Evolutionary conservation across 2,888 invertebrate genomes (phyloP), one percentile per base, ranked within the genome.

Genomic region (Megamerina dolium): DNA sequence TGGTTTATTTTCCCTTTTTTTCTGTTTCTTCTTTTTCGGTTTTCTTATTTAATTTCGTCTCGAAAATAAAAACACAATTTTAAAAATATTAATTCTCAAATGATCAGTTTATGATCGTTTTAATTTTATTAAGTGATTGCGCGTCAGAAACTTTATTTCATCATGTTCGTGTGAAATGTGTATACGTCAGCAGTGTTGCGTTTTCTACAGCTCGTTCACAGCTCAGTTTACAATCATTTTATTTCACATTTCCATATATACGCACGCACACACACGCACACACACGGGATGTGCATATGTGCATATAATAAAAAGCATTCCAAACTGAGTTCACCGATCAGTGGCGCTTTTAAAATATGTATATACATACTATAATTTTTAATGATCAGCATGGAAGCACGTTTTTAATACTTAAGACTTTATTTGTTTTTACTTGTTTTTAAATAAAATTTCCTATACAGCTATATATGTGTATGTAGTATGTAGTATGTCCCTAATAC

Each of bases 61-160:
- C 12, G 12, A 14, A 14, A 4, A 19, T 10, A 18, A 34, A n/a
- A 34, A 34, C 6, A 3, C 12, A 31, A 10, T 14, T 31, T 31
- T 23, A 23, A 10, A 10, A 23, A 23, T 8, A 23, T 23, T 31
- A 43, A 43, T 43, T 38, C 43, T 38, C 43, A 43, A 43, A 43
- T 43, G 37, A 43, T 43, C 43, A 35, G 38, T 38, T 43, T 37
- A 43, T 43, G 43, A 33, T 32, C 38, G 26, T 43, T 43, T 43
- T 43, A 37, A 38, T 43, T 43, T 43, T 34, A 34, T 34, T 34
- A 37, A 35, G 37, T 29, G 33, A 38, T 33, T 33, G 43, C 33
- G 19, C 35, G 23, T 32, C 37, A 10, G 3, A 13, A 10, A 16
- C 18, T 30, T 18, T 17, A 17, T 14, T n/a, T 16, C 26, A 17